Base-by-base conservation (phyloP, 2,797 vertebrate genomes). In the Balearica regulorum region DNA sequence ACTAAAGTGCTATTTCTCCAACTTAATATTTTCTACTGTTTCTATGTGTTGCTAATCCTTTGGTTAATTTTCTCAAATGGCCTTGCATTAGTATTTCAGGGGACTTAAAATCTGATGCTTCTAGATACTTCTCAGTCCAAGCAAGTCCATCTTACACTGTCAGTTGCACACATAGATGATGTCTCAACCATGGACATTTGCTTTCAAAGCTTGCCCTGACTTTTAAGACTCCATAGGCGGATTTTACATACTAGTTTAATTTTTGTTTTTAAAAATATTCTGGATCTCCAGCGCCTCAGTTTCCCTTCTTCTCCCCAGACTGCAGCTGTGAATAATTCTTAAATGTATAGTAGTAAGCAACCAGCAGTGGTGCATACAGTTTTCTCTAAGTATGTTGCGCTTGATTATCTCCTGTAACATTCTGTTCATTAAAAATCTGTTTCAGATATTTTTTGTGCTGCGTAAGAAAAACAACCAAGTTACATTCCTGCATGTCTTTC, bases 401-500 rank as follows among this genome's bases (percentile, higher is more conserved):
- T 75, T 88, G 39, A 65, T 83, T 70, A 64, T 81, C n/a, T 94
- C 68, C 69, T 53, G 11, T 97, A 96, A 96, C 61, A 35, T 76
- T 81, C 25, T 97, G 89, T 96, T 97, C 54, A 61, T 97, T 98
- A 96, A 96, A 95, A 96, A 97, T 97, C 83, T 95, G 77, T 98
- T 98, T 97, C 97, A 99, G 99, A 85, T 99, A 70, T 99, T 99
- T 98, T 99, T 99, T 98, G 98, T 99, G 85, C 97, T 99, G 94
- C 99, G 99, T 96, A 99, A 99, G 97, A 99, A 99, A 96, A 99
- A 98, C 97, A 99, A 97, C 93, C 99, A 99, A 97, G 98, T 99
- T 96, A 99, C 99, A 55, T 99, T 99, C 96, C 99, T 99, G 93
- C 99, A 99, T 70, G 99, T 99, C 87, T 99, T 98, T 96, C 99